Evolutionary conservation across 2,888 invertebrate genomes (phyloP).

Genomic region (Villa cingulata): DNA sequence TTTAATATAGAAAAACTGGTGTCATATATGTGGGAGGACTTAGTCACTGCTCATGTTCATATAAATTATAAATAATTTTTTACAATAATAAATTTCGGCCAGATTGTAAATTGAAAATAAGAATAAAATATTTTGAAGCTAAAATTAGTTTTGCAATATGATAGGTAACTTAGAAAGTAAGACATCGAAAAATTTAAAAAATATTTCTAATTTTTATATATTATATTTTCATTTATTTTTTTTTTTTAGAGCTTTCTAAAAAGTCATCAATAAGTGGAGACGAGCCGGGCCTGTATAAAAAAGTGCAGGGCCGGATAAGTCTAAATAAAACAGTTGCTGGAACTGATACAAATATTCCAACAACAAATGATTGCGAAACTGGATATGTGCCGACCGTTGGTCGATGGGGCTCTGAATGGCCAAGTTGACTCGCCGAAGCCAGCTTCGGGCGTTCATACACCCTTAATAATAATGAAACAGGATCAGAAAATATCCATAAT

Average conservation of each 20-base stretch:
- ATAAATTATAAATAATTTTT: no score
- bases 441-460: slow-evolving; percentile 37
- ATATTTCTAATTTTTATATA: neutral
- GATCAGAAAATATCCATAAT: slow-evolving; percentile 11
- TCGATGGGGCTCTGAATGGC: slow-evolving; percentile 90
- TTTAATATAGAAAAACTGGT: no score
- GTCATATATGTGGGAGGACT: no score
- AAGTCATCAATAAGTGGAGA: slow-evolving; percentile 47
- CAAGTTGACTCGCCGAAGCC: slow-evolving; percentile 85
- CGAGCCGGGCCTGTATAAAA: slow-evolving; percentile 48
- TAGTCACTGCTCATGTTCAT: no score
- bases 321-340: slow-evolving; percentile 33
- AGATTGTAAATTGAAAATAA: no score
- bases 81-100: no score
- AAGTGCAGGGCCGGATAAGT: slow-evolving; percentile 42
- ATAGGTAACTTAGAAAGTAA: neutral
- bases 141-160: no score
- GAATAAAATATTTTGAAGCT: no score
- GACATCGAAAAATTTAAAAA: neutral
- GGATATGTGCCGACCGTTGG: slow-evolving; percentile 67
- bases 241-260: slow-evolving; percentile 60
- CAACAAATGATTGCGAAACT: slow-evolving; percentile 41
- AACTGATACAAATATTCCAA: slow-evolving; percentile 24
- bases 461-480: slow-evolving; percentile 14
- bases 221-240: slow-evolving; percentile 7